Conservation (phyloP, 92 coral and sea anemone genomes). For the Desmophyllum pertusum region DNA sequence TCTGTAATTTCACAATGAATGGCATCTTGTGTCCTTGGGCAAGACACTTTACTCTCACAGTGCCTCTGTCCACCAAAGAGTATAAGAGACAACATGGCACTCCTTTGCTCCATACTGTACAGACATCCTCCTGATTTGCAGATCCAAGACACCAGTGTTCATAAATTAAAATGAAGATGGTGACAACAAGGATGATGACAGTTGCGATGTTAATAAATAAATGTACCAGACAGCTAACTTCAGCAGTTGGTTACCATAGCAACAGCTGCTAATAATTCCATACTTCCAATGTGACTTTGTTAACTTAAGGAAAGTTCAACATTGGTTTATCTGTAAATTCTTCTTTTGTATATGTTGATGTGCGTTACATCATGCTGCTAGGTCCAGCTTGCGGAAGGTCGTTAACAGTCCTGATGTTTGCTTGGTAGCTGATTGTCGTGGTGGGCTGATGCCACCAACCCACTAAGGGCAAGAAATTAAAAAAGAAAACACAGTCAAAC, state of each 20-base stretch:
- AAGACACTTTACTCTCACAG: no score
- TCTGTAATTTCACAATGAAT: neutral
- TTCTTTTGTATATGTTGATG: neutral
- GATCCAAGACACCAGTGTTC: neutral
- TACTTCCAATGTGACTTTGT: neutral
- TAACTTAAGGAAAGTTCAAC: neutral
- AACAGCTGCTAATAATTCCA: neutral
- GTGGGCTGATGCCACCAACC: conserved; percentile 64
- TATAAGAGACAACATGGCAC: no score
- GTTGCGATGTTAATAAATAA: neutral
- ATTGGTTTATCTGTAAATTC: neutral
- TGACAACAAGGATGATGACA: neutral
- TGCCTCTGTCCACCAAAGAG: no score
- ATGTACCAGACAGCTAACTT: neutral
- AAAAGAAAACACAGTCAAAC: no score
- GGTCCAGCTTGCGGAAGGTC: conserved; percentile 66
- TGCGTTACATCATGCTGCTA: conserved; percentile 51
- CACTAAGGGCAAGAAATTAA: conserved; percentile 39
- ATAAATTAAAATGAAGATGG: neutral
- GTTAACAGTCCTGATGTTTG: conserved; percentile 49
- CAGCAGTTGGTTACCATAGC: neutral
- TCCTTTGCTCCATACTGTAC: neutral
- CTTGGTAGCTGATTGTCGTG: conserved; percentile 42
- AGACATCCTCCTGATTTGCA: neutral
- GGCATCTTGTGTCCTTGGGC: no score